phyloP scores from a whole-genome alignment of 2,888 invertebrate genomes.

The Cryptus viduatorius region DNA sequence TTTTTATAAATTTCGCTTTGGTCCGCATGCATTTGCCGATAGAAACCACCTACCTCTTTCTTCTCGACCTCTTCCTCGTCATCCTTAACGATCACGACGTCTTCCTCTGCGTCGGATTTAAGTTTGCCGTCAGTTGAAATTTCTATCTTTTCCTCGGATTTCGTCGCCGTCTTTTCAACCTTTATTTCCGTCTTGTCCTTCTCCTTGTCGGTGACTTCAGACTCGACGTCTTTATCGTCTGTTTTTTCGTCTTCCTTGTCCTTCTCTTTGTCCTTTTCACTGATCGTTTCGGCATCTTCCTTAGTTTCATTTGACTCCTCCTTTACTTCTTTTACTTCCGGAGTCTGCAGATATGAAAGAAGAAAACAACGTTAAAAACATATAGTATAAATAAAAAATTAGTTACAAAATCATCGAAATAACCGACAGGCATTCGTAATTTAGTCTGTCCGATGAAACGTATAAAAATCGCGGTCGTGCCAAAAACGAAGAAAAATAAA shows the following conservation, averaged over 20 bases:
- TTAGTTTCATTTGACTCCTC: constrained; percentile 80
- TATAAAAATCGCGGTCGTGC: too few relatives aligned
- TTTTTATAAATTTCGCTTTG: not conserved
- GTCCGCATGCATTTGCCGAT: not conserved
- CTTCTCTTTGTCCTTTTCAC: constrained; percentile 77
- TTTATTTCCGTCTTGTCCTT: constrained; percentile 82
- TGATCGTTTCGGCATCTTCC: constrained; percentile 78
- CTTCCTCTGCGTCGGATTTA: constrained; percentile 86
- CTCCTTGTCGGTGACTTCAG: constrained; percentile 76
- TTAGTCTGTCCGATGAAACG: not conserved
- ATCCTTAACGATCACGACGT: constrained; percentile 89
- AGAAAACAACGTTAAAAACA: not conserved
- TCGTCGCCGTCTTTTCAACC: constrained; percentile 84
- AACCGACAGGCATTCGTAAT: not conserved
- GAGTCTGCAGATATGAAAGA: constrained; percentile 66
- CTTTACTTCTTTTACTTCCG: constrained; percentile 83
- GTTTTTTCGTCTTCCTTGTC: constrained; percentile 83
- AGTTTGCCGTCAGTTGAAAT: constrained; percentile 80
- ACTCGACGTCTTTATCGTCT: constrained; percentile 81
- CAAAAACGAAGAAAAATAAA: too few relatives aligned
- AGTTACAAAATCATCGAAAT: not conserved
- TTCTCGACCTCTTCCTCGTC: constrained; percentile 86
- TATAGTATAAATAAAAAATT: not conserved
- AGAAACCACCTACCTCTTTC: constrained; percentile 79
- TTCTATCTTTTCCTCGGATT: constrained; percentile 80